A percentile compares a stretch with the other conserved stretches of the same genome.
These are phyloP conservation scores for Luehdorfia chinensis DNA, from an alignment of 1,140 invertebrate genomes.

Conservation along the genomic window DNA sequence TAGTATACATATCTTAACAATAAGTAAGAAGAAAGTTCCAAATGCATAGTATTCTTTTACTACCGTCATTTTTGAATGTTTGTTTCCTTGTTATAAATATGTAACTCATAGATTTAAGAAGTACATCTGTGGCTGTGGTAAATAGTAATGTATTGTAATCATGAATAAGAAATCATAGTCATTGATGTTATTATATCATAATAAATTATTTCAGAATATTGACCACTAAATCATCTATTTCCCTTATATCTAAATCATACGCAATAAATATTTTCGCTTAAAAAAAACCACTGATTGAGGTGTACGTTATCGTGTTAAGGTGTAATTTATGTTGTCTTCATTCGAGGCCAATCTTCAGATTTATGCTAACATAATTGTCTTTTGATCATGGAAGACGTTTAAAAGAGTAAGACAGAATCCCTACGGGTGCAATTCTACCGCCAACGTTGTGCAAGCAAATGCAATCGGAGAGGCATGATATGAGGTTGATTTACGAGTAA, in stretches of 20 bases:
- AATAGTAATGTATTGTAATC: conserved; percentile 41
- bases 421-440: no score
- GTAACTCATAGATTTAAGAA: conserved; percentile 38
- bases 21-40: conserved; percentile 34
- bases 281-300: background rate
- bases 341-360: background rate
- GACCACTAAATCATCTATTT: background rate
- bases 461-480: no score
- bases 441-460: no score
- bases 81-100: conserved; percentile 19
- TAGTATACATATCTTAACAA: background rate
- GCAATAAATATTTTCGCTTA: background rate
- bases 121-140: conserved; percentile 65
- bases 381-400: no score
- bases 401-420: no score
- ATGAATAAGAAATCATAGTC: conserved; percentile 64
- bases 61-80: conserved; percentile 23
- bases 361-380: background rate
- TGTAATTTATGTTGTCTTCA: background rate
- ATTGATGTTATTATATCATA: conserved; percentile 23
- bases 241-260: background rate
- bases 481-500: no score
- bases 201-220: conserved; percentile 12
- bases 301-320: background rate
- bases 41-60: conserved; percentile 29